Base-by-base conservation (phyloP, 2,797 vertebrate species). In the Lacerta viridis region DNA sequence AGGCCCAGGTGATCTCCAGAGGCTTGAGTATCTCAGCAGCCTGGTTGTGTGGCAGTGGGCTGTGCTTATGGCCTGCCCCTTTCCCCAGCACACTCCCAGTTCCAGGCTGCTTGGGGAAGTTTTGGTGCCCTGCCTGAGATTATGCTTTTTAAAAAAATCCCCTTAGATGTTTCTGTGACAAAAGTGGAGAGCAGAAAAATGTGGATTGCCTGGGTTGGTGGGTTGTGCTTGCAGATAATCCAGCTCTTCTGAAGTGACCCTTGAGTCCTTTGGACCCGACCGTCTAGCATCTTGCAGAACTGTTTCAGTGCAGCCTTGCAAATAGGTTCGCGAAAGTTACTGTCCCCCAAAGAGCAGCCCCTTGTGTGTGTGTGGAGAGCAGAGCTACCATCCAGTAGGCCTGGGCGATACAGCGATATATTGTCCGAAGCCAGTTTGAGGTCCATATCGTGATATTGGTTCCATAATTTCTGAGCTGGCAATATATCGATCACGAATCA, bases 211-310 rank as follows among this genome's bases (percentile, higher is more conserved):
- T 61, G 79, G 55, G 7, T 23, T 5, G 18, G 2, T 55, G 18
- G 43, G 43, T 1, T 50, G 5, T 41, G 80, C 33, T 39, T 23
- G 33, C 5, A 20, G 55, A 5, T 20, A 36, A 3, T 23, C 77
- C 50, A 36, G 8, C 11, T 61, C 0, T 29, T 9, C 17, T 1
- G 6, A 36, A 1, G 75, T 2, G n/a, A 23, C 17, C 4, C 4
- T 5, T 29, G 29, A 7, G 1, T 29, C 29, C 29, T 5, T 55
- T 79, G 1, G 15, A 33, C 15, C 59, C 20, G 4, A 13, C 33
- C 39, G 1, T 13, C 23, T 55, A 27, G 79, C 11, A 1, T 27
- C 79, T 59, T 69, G 27, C n/a, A 13, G 29, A 3, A 5, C 13
- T 46, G 20, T n/a, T 55, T 59, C 7, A 33, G 59, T 46, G 29